Base-by-base conservation (phyloP, 2,888 invertebrate species). In the Atethmia centrago region DNA sequence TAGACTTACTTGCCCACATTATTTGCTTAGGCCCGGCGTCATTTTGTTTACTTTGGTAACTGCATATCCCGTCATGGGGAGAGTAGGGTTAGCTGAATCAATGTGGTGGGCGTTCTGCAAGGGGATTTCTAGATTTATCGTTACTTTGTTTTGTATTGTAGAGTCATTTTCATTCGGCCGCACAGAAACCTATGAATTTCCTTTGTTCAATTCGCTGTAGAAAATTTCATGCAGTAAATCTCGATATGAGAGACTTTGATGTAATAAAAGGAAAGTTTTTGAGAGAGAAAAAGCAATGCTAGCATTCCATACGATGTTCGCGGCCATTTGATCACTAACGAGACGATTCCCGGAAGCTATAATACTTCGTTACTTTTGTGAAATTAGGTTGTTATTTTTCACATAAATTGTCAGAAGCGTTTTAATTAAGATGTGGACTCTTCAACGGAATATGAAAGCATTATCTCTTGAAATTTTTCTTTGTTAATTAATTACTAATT, bases 311-410 rank as follows among this genome's bases (percentile, higher is more conserved):
- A 89, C 90, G 88, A 87, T 89, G 92, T 91, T 90, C 83, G 89
- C 88, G 88, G 89, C 91, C 91, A 94, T 94, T 93, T 92, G 92
- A 94, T 94, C 93, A 91, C 93, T 94, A 94, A 94, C 92, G 89
- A 94, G 92, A 90, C 86, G 90, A 92, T 92, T 92, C 92, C 92
- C 91, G 94, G 94, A 95, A 94, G 92, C 91, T 91, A 92, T 94
- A 92, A 93, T 90, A 92, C 91, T 93, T 89, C 91, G 91, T 92
- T 92, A 90, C 90, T 90, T 90, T 92, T 89, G 88, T 91, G 77
- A 91, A 93, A 93, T 93, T 91, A 90, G 89, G 76, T 90, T 91
- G 90, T 92, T 93, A 90, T 92, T 90, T 90, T 88, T 88, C 84
- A 88, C 79, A 90, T 91, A 91, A 92, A 92, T 92, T 91, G 75